Conservation (phyloP, 2,888 invertebrate genomes). For the Anticlea derivata region DNA sequence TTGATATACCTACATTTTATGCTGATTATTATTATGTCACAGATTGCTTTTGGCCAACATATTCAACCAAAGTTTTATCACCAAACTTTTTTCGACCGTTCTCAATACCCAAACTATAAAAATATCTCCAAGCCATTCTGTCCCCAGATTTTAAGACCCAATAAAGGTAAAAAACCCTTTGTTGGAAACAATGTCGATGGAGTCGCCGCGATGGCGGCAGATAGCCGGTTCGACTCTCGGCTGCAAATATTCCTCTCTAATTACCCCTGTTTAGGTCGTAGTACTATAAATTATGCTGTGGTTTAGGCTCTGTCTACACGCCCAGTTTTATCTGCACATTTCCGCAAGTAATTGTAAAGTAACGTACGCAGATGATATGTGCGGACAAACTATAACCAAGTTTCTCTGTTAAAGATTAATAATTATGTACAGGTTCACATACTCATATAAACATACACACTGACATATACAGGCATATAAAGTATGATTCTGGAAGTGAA, state of each 20-base stretch:
- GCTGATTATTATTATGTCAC: no score
- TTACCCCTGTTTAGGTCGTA: conserved; percentile 54
- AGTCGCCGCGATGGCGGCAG: conserved; percentile 69
- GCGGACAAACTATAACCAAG: neutral
- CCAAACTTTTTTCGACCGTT: conserved; percentile 11
- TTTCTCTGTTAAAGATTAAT: no score
- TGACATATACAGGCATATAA: no score
- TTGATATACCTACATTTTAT: no score
- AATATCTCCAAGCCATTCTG: conserved; percentile 34
- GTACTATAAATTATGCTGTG: conserved; percentile 26
- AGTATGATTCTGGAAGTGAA: no score
- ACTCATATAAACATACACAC: no score
- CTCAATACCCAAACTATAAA: conserved; percentile 16
- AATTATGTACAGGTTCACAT: no score
- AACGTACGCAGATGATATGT: neutral
- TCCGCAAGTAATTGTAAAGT: neutral
- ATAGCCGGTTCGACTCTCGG: conserved; percentile 60
- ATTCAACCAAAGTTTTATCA: conserved; percentile 1
- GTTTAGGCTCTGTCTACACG: conserved; percentile 9
- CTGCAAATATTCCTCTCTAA: conserved; percentile 67
- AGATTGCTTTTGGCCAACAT: neutral
- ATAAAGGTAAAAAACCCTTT: conserved; percentile 50
- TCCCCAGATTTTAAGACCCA: conserved; percentile 42
- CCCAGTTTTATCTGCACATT: neutral
- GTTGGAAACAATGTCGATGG: conserved; percentile 56